A percentile compares a stretch with the other conserved stretches of the same genome.
phyloP scores from a whole-genome alignment of 2,113 vertebrate genomes.

The Poeciliopsis turrubarensis region DNA sequence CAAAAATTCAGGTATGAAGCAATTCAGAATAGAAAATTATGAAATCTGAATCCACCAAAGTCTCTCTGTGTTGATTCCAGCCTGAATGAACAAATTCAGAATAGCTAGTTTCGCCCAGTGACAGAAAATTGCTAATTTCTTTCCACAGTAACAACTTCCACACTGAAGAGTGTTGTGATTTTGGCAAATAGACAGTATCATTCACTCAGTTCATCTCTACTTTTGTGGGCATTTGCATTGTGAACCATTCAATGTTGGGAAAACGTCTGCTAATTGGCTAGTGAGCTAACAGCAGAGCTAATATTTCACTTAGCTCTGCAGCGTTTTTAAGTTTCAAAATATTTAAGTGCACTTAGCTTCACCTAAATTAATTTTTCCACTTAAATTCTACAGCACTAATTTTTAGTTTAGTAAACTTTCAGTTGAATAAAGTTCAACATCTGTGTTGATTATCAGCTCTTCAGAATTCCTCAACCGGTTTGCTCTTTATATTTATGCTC shows the following conservation, averaged over 20 bases:
- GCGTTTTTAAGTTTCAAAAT: too few species aligned
- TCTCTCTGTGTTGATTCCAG: neutral
- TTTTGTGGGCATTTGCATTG: slow-evolving; percentile 14
- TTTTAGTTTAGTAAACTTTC: too few species aligned
- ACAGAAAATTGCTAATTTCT: neutral
- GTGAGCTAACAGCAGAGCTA: too few species aligned
- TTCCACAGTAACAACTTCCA: neutral
- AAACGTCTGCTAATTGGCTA: too few species aligned
- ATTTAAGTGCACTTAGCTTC: too few species aligned
- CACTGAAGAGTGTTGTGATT: neutral
- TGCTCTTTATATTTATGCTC: too few species aligned
- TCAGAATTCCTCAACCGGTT: too few species aligned
- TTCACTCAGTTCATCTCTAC: neutral
- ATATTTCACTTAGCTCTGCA: too few species aligned
- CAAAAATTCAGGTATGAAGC: neutral
- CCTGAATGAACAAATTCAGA: neutral
- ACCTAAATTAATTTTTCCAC: too few species aligned
- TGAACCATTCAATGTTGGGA: neutral
- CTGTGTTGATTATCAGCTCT: too few species aligned
- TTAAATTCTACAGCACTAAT: too few species aligned
- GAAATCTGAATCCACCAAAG: neutral
- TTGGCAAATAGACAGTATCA: neutral
- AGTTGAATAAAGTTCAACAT: too few species aligned
- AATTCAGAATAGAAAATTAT: neutral
- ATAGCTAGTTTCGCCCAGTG: neutral